phyloP scores from a whole-genome alignment of 1,140 invertebrate genomes.

The Tenebrio molitor region DNA sequence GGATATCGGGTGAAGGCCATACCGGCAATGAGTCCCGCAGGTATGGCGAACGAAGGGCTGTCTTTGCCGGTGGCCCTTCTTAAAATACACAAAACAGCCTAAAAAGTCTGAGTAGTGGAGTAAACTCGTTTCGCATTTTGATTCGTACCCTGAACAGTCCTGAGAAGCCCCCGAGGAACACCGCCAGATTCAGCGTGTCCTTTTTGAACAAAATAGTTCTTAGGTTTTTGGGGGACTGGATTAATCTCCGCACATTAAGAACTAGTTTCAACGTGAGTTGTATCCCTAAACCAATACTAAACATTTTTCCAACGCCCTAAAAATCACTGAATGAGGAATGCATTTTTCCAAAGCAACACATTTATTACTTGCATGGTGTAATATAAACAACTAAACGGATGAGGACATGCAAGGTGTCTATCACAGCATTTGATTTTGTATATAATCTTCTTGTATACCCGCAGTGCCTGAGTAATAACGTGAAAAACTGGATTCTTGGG shows the following conservation, averaged over 20 bases:
- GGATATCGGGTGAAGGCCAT: conserved; percentile 75
- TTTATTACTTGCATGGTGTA: conserved; percentile 70
- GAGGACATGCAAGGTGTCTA: conserved; percentile 72
- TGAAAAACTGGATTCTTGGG: conserved; percentile 62
- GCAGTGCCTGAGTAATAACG: conserved; percentile 67
- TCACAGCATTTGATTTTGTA: conserved; percentile 68
- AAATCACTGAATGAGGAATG: conserved; percentile 58
- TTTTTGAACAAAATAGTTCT: conserved; percentile 70
- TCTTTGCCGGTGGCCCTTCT: conserved; percentile 72
- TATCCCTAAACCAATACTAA: conserved; percentile 71
- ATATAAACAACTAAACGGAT: conserved; percentile 74
- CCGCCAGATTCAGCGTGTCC: conserved; percentile 72
- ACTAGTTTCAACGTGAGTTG: conserved; percentile 73
- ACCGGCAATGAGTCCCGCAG: conserved; percentile 76
- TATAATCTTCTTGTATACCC: conserved; percentile 68
- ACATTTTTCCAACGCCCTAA: conserved; percentile 72
- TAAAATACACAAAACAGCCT: conserved; percentile 74
- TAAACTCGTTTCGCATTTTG: no score
- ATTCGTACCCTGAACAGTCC: conserved; percentile 76
- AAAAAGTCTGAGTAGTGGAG: conserved; percentile 59
- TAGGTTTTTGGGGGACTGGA: conserved; percentile 68
- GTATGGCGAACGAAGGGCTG: conserved; percentile 72
- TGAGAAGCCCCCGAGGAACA: conserved; percentile 76
- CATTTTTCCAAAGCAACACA: neutral
- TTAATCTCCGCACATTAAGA: conserved; percentile 68